These are phyloP conservation scores for Nansenia antarctica DNA, from an alignment of 2,113 vertebrate species.

Conservation along the genomic window DNA sequence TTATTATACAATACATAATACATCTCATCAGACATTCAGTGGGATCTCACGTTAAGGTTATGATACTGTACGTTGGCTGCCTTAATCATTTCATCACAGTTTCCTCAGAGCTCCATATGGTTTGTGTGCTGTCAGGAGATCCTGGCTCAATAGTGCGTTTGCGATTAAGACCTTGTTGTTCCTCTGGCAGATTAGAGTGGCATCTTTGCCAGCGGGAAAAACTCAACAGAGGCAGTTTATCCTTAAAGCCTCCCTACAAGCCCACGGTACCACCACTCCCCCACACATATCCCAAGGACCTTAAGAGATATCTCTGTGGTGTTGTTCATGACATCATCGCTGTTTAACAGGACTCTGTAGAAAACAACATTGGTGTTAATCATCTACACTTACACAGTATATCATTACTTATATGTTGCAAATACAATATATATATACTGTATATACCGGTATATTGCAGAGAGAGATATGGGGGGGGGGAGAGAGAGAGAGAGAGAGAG, in stretches of 20 bases:
- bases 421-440: neutral
- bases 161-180: conserved; percentile 34
- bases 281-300: conserved; percentile 1
- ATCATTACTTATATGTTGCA: neutral
- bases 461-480: neutral
- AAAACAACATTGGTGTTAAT: conserved; percentile 11
- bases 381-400: no score
- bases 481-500: neutral
- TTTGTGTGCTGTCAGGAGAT: conserved; percentile 1
- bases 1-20: no score
- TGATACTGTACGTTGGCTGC: conserved; percentile 17
- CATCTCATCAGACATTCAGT: neutral
- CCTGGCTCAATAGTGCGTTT: conserved; percentile 4
- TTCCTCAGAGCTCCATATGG: conserved; percentile 4
- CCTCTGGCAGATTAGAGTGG: conserved; percentile 16
- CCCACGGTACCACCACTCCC: neutral
- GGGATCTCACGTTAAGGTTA: conserved; percentile 13
- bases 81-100: neutral
- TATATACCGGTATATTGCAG: no score
- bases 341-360: conserved; percentile 24
- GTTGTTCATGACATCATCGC: neutral
- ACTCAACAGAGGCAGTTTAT: conserved; percentile 1
- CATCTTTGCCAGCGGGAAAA: conserved; percentile 16
- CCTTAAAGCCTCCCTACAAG: neutral
- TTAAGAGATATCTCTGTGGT: conserved; percentile 10